A percentile compares a stretch with the other conserved stretches of the same genome.
phyloP scores from a whole-genome alignment of 2,888 invertebrate species.

The Megamerina dolium region DNA sequence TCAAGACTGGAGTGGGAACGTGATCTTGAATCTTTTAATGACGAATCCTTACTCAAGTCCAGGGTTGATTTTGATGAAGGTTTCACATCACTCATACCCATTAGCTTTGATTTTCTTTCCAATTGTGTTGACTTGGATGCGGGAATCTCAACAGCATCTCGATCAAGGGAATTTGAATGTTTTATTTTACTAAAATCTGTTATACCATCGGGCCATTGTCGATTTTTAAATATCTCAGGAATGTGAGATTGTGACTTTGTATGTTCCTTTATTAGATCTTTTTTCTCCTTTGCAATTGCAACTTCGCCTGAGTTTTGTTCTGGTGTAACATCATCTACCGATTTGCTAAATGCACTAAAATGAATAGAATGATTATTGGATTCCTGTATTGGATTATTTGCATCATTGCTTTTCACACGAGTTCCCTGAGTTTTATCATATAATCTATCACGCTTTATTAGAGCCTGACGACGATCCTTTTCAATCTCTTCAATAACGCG shows the following conservation, averaged over 20 bases:
- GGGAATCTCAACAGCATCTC: slow-evolving; percentile 20
- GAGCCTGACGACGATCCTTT: slow-evolving; percentile 37
- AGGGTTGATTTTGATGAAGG: slow-evolving; percentile 27
- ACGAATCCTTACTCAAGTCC: slow-evolving; percentile 28
- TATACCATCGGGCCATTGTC: slow-evolving; percentile 40
- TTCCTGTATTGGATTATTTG: background rate
- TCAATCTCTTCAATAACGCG: slow-evolving; percentile 43
- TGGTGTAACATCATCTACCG: background rate
- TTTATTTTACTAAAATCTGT: slow-evolving; percentile 25
- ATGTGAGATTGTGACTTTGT: slow-evolving; percentile 27
- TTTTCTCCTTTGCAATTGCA: slow-evolving; percentile 3
- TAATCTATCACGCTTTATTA: slow-evolving; percentile 40
- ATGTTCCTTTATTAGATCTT: slow-evolving; percentile 5
- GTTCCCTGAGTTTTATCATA: slow-evolving; percentile 19
- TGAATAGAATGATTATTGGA: background rate
- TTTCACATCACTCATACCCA: slow-evolving; percentile 18
- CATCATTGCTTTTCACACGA: too few relatives aligned
- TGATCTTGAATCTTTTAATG: slow-evolving; percentile 23
- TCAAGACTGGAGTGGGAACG: slow-evolving; percentile 30
- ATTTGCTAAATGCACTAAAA: background rate
- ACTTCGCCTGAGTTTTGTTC: background rate
- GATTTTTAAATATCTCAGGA: slow-evolving; percentile 30
- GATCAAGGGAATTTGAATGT: background rate
- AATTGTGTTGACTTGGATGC: slow-evolving; percentile 31
- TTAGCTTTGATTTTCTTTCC: slow-evolving; percentile 15